Evolutionary conservation across 1,140 invertebrate species (phyloP).

Genomic region (Antheraea mylitta): DNA sequence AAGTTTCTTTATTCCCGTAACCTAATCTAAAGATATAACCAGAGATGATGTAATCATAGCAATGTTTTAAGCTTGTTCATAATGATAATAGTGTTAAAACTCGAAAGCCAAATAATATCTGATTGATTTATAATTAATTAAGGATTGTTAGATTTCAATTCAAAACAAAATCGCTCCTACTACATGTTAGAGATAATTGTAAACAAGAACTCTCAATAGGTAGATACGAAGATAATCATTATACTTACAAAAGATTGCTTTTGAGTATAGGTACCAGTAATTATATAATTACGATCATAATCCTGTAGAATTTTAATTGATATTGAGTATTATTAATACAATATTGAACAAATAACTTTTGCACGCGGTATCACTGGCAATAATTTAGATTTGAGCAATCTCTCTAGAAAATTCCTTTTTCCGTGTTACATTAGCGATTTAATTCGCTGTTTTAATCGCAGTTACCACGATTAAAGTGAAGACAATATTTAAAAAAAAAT

Average conservation of each 20-base stretch:
- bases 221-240: neutral
- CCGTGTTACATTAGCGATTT: no score
- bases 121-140: neutral
- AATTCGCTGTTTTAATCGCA: no score
- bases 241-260: neutral
- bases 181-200: conserved; percentile 43
- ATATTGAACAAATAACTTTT: neutral
- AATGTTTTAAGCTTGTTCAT: no score
- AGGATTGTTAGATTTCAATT: neutral
- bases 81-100: no score
- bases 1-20: no score
- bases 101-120: neutral
- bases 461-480: no score
- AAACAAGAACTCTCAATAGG: conserved; percentile 18
- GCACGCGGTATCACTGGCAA: no score
- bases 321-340: neutral
- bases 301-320: neutral
- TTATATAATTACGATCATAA: neutral
- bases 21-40: no score
- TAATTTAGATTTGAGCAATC: no score
- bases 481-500: no score
- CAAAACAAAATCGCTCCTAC: conserved; percentile 30
- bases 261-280: neutral
- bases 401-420: no score
- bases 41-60: no score